Conservation (phyloP, 2,888 invertebrate species). For the Drosophila anceps region DNA sequence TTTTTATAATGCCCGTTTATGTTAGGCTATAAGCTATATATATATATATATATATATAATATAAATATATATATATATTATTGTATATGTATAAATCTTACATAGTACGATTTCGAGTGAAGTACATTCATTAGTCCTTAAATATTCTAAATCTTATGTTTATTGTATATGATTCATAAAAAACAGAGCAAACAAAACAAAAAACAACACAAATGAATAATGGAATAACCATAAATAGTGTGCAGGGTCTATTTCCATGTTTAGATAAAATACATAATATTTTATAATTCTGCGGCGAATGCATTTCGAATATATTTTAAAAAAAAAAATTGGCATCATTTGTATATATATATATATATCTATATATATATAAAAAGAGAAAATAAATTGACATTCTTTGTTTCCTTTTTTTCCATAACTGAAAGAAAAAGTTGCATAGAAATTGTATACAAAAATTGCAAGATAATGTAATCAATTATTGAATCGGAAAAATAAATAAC, state of each 20-base stretch:
- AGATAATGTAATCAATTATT: conserved; percentile 72
- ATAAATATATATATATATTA: conserved; percentile 38
- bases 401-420: conserved; percentile 41
- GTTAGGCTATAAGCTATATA: conserved; percentile 75
- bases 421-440: conserved; percentile 48
- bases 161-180: conserved; percentile 51
- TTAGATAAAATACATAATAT: conserved; percentile 42
- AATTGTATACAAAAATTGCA: conserved; percentile 60
- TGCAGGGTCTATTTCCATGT: conserved; percentile 62
- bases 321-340: conserved; percentile 52
- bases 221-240: conserved; percentile 29
- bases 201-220: conserved; percentile 16
- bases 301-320: conserved; percentile 72
- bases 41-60: conserved; percentile 51
- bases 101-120: conserved; percentile 75
- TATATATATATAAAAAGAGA: conserved; percentile 15
- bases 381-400: conserved; percentile 40
- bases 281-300: conserved; percentile 42
- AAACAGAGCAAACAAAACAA: conserved; percentile 11
- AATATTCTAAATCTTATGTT: conserved; percentile 58
- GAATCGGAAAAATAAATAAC: conserved; percentile 69
- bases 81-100: conserved; percentile 67
- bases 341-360: conserved; percentile 33
- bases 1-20: conserved; percentile 72
- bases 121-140: conserved; percentile 79